Evolutionary conservation across 2,888 invertebrate species (phyloP).

Genomic region (Orthonevra nobilis): DNA sequence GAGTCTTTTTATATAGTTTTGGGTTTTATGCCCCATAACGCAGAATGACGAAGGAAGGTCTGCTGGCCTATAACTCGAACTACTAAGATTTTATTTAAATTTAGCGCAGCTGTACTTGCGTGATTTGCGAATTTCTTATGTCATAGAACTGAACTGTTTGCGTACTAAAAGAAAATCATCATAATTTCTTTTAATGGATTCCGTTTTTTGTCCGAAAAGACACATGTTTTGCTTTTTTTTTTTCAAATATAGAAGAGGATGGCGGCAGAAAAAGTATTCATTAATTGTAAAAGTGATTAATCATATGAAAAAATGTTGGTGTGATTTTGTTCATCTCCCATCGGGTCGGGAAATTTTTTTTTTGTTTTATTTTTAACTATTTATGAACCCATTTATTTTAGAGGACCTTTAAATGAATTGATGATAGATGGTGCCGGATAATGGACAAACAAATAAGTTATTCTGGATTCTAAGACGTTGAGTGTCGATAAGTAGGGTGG

Average conservation of each 20-base stretch:
- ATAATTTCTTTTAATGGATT: conserved; percentile 25
- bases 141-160: conserved; percentile 8
- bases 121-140: conserved; percentile 1
- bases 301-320: neutral
- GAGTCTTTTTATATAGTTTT: conserved; percentile 3
- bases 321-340: neutral
- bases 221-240: conserved; percentile 24
- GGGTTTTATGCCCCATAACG: conserved; percentile 19
- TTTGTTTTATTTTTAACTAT: too few relatives aligned
- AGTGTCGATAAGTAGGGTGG: too few relatives aligned
- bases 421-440: too few relatives aligned
- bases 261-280: conserved; percentile 20
- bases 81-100: conserved; percentile 14
- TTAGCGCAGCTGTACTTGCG: neutral
- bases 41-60: neutral
- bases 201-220: conserved; percentile 7
- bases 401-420: too few relatives aligned
- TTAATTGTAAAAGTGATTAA: conserved; percentile 34
- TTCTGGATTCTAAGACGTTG: too few relatives aligned
- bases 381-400: too few relatives aligned
- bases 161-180: neutral
- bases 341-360: too few relatives aligned
- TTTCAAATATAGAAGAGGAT: neutral
- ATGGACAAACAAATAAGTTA: too few relatives aligned
- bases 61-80: neutral